A percentile compares a stretch with the other conserved stretches of the same genome.
phyloP scores from a whole-genome alignment of 2,113 vertebrate genomes.

The Tylochromis polylepis region DNA sequence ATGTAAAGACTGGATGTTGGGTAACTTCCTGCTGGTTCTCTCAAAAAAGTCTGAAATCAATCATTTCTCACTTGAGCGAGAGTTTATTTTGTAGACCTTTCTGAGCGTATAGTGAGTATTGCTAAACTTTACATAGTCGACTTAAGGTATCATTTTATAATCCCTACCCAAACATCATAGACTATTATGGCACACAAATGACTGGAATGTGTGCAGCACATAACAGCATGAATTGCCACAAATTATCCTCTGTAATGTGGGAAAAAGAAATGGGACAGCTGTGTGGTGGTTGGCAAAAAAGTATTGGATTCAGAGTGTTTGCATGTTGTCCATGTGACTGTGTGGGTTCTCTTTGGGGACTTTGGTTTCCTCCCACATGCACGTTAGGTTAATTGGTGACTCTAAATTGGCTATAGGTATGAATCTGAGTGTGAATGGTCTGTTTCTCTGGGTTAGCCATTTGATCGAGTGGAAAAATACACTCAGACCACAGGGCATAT shows the following conservation, averaged over 20 bases:
- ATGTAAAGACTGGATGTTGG: neutral
- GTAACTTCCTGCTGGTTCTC: neutral
- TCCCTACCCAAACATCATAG: neutral
- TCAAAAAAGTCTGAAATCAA: neutral
- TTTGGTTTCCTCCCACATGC: neutral
- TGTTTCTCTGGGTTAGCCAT: neutral
- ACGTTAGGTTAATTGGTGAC: neutral
- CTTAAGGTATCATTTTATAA: neutral
- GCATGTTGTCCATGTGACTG: neutral
- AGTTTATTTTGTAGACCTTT: neutral
- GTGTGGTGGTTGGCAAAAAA: neutral
- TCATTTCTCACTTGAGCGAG: neutral
- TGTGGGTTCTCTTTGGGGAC: neutral
- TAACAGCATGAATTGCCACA: accelerated
- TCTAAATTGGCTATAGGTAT: neutral
- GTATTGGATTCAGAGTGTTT: neutral
- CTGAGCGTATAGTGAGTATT: neutral
- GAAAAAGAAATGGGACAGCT: neutral
- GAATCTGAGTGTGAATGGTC: neutral
- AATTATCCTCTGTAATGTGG: neutral
- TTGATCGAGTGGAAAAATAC: neutral
- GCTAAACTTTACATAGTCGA: neutral
- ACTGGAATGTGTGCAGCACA: neutral
- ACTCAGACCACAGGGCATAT: accelerated
- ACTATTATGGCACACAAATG: neutral